Base-by-base conservation (phyloP, 2,113 vertebrate species). In the Poicephalus gulielmi region DNA sequence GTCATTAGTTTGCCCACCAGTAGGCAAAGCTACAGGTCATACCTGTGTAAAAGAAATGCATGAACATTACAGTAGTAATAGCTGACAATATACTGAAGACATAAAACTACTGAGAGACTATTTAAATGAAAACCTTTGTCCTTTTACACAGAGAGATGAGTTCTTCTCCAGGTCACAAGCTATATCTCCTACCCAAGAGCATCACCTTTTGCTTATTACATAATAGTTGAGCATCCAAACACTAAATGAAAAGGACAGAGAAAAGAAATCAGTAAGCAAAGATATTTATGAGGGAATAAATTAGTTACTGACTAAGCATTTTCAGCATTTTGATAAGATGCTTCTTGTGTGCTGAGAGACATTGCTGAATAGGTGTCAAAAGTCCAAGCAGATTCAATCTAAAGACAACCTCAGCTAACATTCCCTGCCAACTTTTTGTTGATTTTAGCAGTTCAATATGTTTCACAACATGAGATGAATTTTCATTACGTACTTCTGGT, bases 321-420 rank as follows among this genome's bases (percentile, higher is more conserved):
- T 92, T 94, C 73, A 88, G 78, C 76, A 77, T 95, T 92, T 90
- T 95, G 94, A 95, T 97, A 95, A 97, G 69, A 75, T 46, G 62
- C 90, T 82, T 91, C 52, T 93, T 95, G 46, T 43, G 7, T 92
- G 96, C 95, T 93, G 93, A 95, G 84, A 93, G 59, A 95, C 81
- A 80, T 91, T 94, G 91, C 92, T 94, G 95, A 97, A 93, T 96
- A 95, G 88, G 94, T 97, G 96, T 96, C 95, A 96, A 96, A 97
- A 96, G 96, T 97, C 96, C 95, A 96, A 88, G 86, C 78, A 95
- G 88, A 95, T 95, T 90, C 69, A 88, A 17, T 95, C 94, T 97
- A 94, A 95, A 96, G 96, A 97, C 96, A 96, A 95, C 88, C 88
- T 75, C 84, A 90, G 30, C 92, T 92, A 96, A 95, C 95, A 95